Conservation (phyloP, 2,888 invertebrate genomes). For the Sminthurinus aureus region DNA sequence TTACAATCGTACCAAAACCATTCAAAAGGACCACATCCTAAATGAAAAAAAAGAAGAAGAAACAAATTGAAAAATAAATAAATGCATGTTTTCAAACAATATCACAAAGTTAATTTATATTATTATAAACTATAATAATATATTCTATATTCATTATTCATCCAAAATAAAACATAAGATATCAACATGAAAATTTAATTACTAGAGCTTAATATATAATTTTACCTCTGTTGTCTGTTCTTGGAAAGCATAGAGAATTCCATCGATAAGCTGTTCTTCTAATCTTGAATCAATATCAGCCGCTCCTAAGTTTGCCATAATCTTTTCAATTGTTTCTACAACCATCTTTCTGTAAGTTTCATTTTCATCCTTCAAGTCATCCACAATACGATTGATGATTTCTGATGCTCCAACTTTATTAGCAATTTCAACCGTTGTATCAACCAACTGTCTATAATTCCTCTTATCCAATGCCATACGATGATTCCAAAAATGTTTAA, state of each 20-base stretch:
- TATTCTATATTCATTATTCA: too few species aligned
- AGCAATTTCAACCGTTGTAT: constrained; percentile 99
- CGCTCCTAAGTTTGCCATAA: constrained; percentile 96
- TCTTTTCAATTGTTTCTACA: constrained; percentile 99
- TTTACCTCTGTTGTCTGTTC: constrained; percentile 94
- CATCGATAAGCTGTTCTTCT: constrained; percentile 99
- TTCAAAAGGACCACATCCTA: constrained; percentile 97
- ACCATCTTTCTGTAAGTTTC: constrained; percentile 99
- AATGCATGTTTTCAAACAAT: too few species aligned
- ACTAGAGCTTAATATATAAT: not conserved
- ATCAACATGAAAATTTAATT: constrained; percentile 11
- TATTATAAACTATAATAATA: too few species aligned
- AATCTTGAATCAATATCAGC: constrained; percentile 97
- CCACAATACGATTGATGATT: constrained; percentile 97
- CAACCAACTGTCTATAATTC: constrained; percentile 97
- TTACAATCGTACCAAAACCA: constrained; percentile 99
- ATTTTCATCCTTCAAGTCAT: constrained; percentile 99
- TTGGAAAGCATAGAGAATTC: constrained; percentile 98
- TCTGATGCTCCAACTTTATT: constrained; percentile 99
- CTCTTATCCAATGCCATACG: constrained; percentile 98
- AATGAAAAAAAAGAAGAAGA: too few species aligned
- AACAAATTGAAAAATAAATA: constrained; percentile 63
- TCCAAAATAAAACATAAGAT: constrained; percentile 43
- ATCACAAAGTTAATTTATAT: too few species aligned
- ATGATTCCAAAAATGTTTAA: constrained; percentile 99